Evolutionary conservation across 2,888 invertebrate species (phyloP).

Genomic region (Seira musarum): DNA sequence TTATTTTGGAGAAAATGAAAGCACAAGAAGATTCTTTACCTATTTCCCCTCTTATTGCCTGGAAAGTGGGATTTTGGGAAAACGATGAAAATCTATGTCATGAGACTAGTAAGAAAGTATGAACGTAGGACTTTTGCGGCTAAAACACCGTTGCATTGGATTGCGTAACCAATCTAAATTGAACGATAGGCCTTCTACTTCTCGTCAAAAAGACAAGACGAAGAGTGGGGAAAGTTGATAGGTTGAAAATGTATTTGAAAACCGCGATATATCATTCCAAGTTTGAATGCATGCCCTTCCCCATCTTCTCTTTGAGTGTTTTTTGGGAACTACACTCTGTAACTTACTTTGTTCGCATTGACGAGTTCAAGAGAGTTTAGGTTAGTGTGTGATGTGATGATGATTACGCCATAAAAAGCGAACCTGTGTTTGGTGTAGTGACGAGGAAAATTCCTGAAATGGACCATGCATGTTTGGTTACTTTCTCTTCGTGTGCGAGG

Average conservation of each 20-base stretch:
- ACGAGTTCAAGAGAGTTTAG: neutral
- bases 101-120: neutral
- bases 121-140: too few species aligned
- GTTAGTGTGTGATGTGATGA: constrained; percentile 2
- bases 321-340: too few species aligned
- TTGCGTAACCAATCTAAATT: too few species aligned
- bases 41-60: neutral
- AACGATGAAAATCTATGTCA: neutral
- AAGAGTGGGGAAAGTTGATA: neutral
- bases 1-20: neutral
- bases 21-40: neutral
- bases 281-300: neutral
- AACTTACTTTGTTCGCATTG: too few species aligned
- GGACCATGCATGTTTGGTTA: constrained; percentile 57
- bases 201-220: neutral
- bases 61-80: neutral
- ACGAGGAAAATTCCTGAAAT: constrained; percentile 67
- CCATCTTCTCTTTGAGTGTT: neutral
- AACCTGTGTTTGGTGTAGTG: constrained; percentile 66
- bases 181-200: neutral
- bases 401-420: constrained; percentile 63
- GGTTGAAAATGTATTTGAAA: neutral
- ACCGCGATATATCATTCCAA: neutral
- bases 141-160: too few species aligned
- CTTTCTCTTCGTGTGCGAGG: constrained; percentile 2